phyloP scores from a whole-genome alignment of 2,888 invertebrate genomes.

The Tridacna gigas region DNA sequence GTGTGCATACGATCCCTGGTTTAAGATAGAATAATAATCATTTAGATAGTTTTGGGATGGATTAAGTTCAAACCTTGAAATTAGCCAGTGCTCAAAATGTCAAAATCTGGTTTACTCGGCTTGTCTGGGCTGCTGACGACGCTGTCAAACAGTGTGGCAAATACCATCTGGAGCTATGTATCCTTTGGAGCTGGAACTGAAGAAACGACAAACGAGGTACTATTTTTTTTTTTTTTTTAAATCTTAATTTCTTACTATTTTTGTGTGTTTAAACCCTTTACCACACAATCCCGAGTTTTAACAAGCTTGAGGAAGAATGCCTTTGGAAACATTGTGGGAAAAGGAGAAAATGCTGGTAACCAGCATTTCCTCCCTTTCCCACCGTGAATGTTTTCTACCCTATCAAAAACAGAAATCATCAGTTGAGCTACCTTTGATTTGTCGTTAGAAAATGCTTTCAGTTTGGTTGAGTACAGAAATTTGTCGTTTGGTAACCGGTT shows the following conservation, averaged over 20 bases:
- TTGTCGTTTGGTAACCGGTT: too few species aligned
- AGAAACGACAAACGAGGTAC: not conserved
- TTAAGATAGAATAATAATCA: too few species aligned
- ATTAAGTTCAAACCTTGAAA: too few species aligned
- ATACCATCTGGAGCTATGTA: conserved; percentile 51
- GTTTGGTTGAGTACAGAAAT: too few species aligned
- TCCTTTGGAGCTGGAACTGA: not conserved
- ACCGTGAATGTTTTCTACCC: not conserved
- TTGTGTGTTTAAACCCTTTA: not conserved
- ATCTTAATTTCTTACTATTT: not conserved
- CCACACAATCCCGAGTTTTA: not conserved
- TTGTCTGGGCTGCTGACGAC: conserved; percentile 36
- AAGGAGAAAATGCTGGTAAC: not conserved
- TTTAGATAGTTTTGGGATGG: too few species aligned
- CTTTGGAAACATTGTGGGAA: too few species aligned
- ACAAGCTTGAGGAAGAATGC: too few species aligned
- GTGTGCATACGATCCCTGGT: too few species aligned
- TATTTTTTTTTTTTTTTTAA: not conserved
- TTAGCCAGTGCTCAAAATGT: not conserved
- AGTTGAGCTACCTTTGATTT: too few species aligned
- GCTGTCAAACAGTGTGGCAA: conserved; percentile 37
- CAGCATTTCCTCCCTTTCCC: not conserved
- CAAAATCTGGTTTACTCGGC: conserved; percentile 36
- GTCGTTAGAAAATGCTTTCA: too few species aligned
- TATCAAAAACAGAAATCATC: too few species aligned